A percentile compares a stretch with the other conserved stretches of the same genome.
These are phyloP conservation scores for Amphipoea lucens DNA, from an alignment of 2,888 invertebrate species.

Conservation along the genomic window DNA sequence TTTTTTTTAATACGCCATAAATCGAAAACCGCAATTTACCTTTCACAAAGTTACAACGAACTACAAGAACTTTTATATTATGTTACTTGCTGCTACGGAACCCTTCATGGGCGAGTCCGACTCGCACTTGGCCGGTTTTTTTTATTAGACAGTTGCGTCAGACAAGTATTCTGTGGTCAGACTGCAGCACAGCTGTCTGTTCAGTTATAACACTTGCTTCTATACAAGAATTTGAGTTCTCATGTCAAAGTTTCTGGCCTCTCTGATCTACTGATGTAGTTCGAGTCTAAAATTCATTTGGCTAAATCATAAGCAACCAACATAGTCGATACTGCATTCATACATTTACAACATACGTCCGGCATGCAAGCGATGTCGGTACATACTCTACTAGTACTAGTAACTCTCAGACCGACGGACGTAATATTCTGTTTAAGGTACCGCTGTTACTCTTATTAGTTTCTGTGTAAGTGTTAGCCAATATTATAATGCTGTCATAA, in stretches of 20 bases:
- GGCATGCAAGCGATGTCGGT: slow-evolving; percentile 40
- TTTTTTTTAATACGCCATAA: too few species aligned
- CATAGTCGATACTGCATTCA: slow-evolving; percentile 13
- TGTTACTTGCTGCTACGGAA: too few species aligned
- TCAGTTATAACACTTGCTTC: too few species aligned
- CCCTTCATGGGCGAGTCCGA: too few species aligned
- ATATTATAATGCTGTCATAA: slow-evolving; percentile 16
- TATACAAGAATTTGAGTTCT: not conserved
- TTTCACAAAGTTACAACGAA: too few species aligned
- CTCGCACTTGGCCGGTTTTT: too few species aligned
- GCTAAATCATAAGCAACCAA: not conserved
- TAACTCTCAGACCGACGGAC: slow-evolving; percentile 30
- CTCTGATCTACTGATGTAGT: not conserved
- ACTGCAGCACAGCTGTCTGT: too few species aligned
- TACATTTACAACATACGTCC: slow-evolving; percentile 39
- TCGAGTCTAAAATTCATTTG: not conserved
- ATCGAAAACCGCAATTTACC: too few species aligned
- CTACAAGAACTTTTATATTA: too few species aligned
- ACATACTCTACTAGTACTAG: not conserved
- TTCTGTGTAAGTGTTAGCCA: slow-evolving; percentile 4
- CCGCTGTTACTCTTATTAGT: slow-evolving; percentile 43
- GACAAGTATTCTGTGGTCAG: too few species aligned
- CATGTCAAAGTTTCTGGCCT: not conserved
- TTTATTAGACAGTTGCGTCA: too few species aligned
- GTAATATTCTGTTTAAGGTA: slow-evolving; percentile 50